Evolutionary conservation across 2,888 invertebrate genomes (phyloP).

Genomic region (Tupiocoris notatus): DNA sequence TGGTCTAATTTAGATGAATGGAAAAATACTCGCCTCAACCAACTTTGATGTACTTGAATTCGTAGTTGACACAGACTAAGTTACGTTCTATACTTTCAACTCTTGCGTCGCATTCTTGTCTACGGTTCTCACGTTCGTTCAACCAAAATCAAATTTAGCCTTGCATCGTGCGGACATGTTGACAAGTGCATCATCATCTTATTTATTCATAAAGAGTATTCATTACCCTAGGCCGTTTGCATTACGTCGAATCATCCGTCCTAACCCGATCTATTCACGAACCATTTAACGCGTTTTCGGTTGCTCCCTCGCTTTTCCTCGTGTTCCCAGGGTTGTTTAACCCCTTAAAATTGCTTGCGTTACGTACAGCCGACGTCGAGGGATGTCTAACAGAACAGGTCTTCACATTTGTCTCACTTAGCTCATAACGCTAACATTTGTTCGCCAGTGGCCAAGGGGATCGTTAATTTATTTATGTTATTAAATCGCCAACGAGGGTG

Average conservation of each 20-base stretch:
- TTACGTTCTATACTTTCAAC: too few relatives aligned
- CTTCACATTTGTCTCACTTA: constrained; percentile 38
- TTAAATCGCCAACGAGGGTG: constrained; percentile 11
- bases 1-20: too few relatives aligned
- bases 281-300: constrained; percentile 6
- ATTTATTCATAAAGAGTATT: too few relatives aligned
- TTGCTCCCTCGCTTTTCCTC: background rate
- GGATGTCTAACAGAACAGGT: constrained; percentile 19
- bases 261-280: constrained; percentile 20
- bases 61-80: too few relatives aligned
- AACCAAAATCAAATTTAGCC: too few relatives aligned
- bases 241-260: constrained; percentile 15
- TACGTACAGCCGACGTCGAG: background rate
- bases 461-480: constrained; percentile 34
- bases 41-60: too few relatives aligned
- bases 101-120: too few relatives aligned
- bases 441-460: background rate
- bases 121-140: too few relatives aligned
- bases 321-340: background rate
- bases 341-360: background rate
- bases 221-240: background rate
- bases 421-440: constrained; percentile 36
- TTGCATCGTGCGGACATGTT: too few relatives aligned
- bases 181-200: too few relatives aligned
- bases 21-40: too few relatives aligned